Conservation (phyloP, 2,797 vertebrate species). For the Choloepus didactylus region DNA sequence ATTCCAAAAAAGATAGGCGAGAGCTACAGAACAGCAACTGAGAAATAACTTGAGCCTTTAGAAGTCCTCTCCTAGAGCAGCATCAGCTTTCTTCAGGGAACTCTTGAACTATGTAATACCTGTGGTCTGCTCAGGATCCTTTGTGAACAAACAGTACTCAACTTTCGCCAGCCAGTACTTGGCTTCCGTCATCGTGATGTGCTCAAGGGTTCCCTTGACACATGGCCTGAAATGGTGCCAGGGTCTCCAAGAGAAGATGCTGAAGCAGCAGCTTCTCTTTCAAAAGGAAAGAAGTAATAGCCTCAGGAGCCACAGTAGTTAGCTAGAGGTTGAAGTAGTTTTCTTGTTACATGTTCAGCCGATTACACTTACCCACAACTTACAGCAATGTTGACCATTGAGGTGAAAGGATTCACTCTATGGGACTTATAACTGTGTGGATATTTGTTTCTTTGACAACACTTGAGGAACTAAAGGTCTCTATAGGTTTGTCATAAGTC, state of each 20-base stretch:
- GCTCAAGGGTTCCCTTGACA: conserved; percentile 71
- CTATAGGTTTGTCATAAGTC: conserved; percentile 29
- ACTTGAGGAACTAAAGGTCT: conserved; percentile 28
- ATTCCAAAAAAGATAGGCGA: not conserved
- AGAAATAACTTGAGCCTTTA: conserved; percentile 45
- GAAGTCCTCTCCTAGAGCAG: not conserved
- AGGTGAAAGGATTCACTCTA: conserved; percentile 24
- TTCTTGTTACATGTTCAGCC: conserved; percentile 59
- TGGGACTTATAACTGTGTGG: not conserved
- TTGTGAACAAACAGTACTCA: conserved; percentile 54
- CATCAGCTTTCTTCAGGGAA: conserved; percentile 61
- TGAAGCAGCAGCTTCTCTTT: conserved; percentile 75
- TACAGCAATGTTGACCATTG: not conserved
- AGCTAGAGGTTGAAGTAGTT: conserved; percentile 68
- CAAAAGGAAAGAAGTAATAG: conserved; percentile 48
- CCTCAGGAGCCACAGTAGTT: conserved; percentile 52
- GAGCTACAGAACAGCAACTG: not conserved
- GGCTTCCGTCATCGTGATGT: conserved; percentile 70
- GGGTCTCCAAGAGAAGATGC: conserved; percentile 56
- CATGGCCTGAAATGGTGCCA: conserved; percentile 71
- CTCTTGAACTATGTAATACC: conserved; percentile 70
- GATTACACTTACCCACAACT: conserved; percentile 69
- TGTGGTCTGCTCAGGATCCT: not conserved
- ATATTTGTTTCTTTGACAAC: conserved; percentile 40
- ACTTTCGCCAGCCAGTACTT: conserved; percentile 52